Evolutionary conservation across 2,113 vertebrate species (phyloP).

Genomic region (Sula dactylatra): DNA sequence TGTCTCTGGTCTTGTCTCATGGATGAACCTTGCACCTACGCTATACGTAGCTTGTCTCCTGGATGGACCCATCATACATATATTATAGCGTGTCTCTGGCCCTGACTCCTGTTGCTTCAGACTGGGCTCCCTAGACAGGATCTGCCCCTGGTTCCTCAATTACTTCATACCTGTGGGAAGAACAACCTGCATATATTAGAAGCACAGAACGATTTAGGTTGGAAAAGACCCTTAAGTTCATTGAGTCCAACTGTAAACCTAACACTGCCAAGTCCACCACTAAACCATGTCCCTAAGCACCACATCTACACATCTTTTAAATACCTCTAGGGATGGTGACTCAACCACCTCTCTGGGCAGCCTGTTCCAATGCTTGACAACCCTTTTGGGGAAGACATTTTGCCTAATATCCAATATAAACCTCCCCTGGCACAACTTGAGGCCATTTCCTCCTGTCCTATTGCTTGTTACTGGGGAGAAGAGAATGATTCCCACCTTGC

Average conservation of each 20-base stretch:
- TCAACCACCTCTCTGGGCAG: not conserved
- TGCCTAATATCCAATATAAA: not conserved
- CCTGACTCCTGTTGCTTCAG: not conserved
- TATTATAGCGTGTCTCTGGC: not conserved
- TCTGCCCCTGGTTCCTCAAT: not conserved
- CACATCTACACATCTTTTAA: not conserved
- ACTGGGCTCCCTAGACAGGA: not conserved
- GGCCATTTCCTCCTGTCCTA: not conserved
- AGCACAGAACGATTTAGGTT: not conserved
- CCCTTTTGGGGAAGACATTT: no score
- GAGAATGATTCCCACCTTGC: not conserved
- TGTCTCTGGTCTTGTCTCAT: not conserved
- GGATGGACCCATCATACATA: not conserved
- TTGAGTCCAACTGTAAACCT: not conserved
- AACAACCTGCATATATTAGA: not conserved
- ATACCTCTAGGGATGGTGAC: not conserved
- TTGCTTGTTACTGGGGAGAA: not conserved
- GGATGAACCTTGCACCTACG: not conserved
- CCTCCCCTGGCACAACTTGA: not conserved
- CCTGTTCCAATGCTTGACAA: not conserved
- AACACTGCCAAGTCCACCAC: not conserved
- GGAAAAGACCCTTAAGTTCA: not conserved
- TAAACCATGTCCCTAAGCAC: not conserved
- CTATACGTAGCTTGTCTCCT: not conserved
- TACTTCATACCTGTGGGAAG: not conserved